Evolutionary conservation across 2,888 invertebrate genomes (phyloP).

Genomic region (Morpho achilles): DNA sequence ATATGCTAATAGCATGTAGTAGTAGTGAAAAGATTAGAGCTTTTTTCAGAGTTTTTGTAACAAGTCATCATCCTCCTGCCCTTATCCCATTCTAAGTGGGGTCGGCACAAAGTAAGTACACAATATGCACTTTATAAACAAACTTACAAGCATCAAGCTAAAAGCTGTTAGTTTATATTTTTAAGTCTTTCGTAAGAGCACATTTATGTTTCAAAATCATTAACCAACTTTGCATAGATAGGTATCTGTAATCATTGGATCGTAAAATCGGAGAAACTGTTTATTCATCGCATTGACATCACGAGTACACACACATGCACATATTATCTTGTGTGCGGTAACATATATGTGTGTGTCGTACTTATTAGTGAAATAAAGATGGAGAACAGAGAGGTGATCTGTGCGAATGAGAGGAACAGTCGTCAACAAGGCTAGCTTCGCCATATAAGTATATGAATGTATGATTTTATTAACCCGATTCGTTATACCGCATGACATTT

Average conservation of each 20-base stretch:
- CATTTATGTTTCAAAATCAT: conserved; percentile 58
- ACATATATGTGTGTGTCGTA: conserved; percentile 42
- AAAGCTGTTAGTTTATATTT: conserved; percentile 12
- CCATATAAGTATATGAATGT: conserved; percentile 74
- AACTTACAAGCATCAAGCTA: conserved; percentile 1
- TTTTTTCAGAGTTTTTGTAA: no score
- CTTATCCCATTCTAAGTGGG: no score
- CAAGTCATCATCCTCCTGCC: no score
- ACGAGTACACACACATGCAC: conserved; percentile 41
- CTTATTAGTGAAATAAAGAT: conserved; percentile 71
- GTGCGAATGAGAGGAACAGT: conserved; percentile 57
- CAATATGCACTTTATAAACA: no score
- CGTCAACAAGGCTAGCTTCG: conserved; percentile 72
- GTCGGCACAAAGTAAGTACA: no score
- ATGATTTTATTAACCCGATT: conserved; percentile 74
- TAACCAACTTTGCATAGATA: conserved; percentile 71
- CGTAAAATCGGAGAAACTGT: conserved; percentile 76
- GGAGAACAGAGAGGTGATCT: conserved; percentile 41
- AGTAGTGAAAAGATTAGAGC: not conserved
- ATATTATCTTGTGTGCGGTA: conserved; percentile 35
- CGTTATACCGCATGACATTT: conserved; percentile 69
- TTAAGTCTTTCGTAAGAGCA: conserved; percentile 34
- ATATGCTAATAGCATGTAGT: not conserved
- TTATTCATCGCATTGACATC: conserved; percentile 73
- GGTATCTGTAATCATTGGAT: conserved; percentile 69